Base-by-base conservation (phyloP, 2,113 vertebrate genomes). In the Cololabis saira region DNA sequence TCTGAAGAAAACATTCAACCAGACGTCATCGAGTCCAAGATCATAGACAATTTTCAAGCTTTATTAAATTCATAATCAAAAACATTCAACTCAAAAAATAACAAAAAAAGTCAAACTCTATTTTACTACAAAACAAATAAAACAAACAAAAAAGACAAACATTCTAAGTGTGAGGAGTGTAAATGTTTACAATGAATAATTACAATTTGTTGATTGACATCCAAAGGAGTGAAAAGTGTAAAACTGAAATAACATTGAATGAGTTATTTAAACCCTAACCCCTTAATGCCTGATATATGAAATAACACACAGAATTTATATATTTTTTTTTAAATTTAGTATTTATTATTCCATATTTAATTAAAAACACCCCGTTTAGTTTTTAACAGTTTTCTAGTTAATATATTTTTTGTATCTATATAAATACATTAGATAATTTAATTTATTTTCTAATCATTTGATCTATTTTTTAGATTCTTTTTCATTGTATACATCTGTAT, bases 11-110 rank as follows among this genome's bases (percentile, higher is more conserved):
- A 24, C 4, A 17, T 18, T n/a, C 15, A 52, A 33, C 2, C 3
- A 72, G 56, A 49, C 33, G 16, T 21, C 16, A 37, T 14, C 1
- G 40, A 22, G 21, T 22, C n/a, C 1, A 43, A 47, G 18, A 50
- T 42, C 41, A 71, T 65, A 63, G 9, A 15, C 14, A 30, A 57
- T 33, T 83, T 83, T 48, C 58, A 80, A 80, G 47, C 80, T 87
- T 85, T 80, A 88, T 90, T 90, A 75, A 80, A 69, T 79, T 66
- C 67, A 82, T 78, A 68, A 82, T 82, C 76, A 81, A 80, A 66
- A 51, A 52, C 51, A 48, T 37, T 53, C 60, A 79, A 70, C 51
- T 57, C 24, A 74, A 54, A 70, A 57, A 82, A 70, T 33, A 65
- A 50, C 81, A 80, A 52, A 72, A 40, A 55, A 16, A 75, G 48